Base-by-base conservation (phyloP, 2,888 invertebrate genomes). In the Diachrysia chrysitis region DNA sequence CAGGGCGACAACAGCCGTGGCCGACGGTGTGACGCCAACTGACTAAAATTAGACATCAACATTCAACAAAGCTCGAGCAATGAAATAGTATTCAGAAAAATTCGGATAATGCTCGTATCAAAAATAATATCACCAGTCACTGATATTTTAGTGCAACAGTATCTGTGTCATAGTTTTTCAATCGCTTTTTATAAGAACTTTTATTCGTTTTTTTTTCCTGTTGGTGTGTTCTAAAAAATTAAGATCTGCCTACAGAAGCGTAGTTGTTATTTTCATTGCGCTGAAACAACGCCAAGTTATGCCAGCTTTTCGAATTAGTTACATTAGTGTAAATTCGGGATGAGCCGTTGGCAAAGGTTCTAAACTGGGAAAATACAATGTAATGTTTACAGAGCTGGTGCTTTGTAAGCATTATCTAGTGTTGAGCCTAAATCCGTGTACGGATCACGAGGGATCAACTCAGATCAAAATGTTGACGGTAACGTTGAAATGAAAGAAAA, bases 41-140 rank as follows among this genome's bases (percentile, higher is more conserved):
- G 63, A 76, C 86, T 92, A 90, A 83, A 90, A 88, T 87, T 91
- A 92, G 85, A 85, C 71, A 83, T 87, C 88, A 87, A 89, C 87
- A 89, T 82, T 87, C 88, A 87, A 89, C 87, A 89, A 83, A 85
- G 86, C 87, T 86, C 74, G 71, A 58, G 64, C 68, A 64, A 69
- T 66, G 57, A 46, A 54, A 63, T 63, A 19, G 21, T 58, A 79
- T 83, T 85, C 76, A 78, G 82, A 66, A 79, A 79, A 59, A 81
- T 75, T 75, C 69, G 79, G 66, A 84, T 81, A 77, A 81, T 83
- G 80, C 82, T 78, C 66, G 73, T 76, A 84, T 79, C 78, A 82
- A 84, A 82, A 86, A 86, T 83, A 87, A 81, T 81, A 63, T 67
- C 48, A 21, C 48, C 60, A 56, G 73, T 73, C 60, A 56, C 61